A percentile compares a stretch with the other conserved stretches of the same genome.
Conservation (phyloP, 1,140 invertebrate genomes). For the Ceratoteleas bidentatus region DNA sequence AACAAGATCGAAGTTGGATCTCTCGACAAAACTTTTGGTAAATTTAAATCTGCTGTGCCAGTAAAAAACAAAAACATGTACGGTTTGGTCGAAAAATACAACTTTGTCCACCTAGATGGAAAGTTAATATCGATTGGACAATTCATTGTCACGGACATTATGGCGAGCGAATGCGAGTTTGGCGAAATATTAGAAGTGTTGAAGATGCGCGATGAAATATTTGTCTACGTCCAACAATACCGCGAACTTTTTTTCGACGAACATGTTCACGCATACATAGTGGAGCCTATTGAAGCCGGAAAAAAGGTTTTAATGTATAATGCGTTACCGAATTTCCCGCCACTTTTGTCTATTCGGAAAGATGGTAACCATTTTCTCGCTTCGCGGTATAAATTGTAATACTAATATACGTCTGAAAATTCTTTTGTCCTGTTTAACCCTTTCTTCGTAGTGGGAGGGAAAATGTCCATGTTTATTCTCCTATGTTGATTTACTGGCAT, state of each 20-base stretch:
- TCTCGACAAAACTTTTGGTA: background rate
- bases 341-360: background rate
- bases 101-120: background rate
- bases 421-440: too few species aligned
- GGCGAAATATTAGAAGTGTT: background rate
- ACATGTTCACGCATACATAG: background rate
- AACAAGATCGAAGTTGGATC: too few species aligned
- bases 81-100: background rate
- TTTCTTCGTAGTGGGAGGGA: too few species aligned
- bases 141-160: background rate
- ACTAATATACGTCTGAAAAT: background rate
- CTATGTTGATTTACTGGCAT: too few species aligned
- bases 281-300: background rate
- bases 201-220: background rate
- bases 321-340: background rate
- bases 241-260: background rate
- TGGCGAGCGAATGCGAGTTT: background rate
- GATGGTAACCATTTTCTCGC: background rate
- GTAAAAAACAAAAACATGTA: background rate
- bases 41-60: background rate
- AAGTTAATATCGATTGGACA: background rate
- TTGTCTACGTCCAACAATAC: background rate
- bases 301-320: background rate
- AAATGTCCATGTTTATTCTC: too few species aligned
- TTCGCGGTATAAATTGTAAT: constrained; percentile 1